Conservation (phyloP, 2,888 invertebrate genomes). For the Proisotoma minuta region DNA sequence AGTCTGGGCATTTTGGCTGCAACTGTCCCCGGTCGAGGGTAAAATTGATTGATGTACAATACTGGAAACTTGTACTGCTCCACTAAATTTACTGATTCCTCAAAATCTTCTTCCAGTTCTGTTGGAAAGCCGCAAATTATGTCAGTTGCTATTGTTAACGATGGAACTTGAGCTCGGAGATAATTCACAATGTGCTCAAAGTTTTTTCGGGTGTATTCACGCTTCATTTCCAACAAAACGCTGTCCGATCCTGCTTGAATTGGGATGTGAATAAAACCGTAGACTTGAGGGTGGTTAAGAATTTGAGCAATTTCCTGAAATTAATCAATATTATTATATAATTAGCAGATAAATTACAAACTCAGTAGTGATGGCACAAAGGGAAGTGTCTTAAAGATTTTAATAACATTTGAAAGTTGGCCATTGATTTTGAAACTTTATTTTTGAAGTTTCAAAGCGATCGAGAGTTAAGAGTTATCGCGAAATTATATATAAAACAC, state of each 20-base stretch:
- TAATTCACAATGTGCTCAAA: constrained; percentile 68
- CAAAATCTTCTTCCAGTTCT: constrained; percentile 84
- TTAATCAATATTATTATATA: no score
- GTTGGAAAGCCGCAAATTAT: constrained; percentile 98
- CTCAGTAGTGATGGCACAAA: background rate
- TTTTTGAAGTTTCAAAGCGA: no score
- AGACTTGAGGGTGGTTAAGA: constrained; percentile 80
- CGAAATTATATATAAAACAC: no score
- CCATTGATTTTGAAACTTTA: no score
- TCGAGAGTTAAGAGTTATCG: no score
- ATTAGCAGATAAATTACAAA: background rate
- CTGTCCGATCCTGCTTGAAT: constrained; percentile 96
- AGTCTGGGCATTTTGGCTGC: constrained; percentile 82
- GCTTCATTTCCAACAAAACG: constrained; percentile 89
- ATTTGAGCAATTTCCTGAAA: constrained; percentile 74
- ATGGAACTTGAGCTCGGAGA: constrained; percentile 68
- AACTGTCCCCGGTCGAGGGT: constrained; percentile 90
- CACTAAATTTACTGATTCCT: constrained; percentile 78
- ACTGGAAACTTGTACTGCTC: constrained; percentile 82
- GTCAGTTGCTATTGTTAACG: constrained; percentile 88
- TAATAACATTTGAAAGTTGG: no score
- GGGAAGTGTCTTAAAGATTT: no score
- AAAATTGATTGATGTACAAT: constrained; percentile 97
- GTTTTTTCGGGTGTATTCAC: constrained; percentile 86
- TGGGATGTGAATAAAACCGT: constrained; percentile 93